Percentiles rank a stretch among this genome's conserved stretches.
phyloP scores from a whole-genome alignment of 2,888 invertebrate genomes.

The Patella caerulea region DNA sequence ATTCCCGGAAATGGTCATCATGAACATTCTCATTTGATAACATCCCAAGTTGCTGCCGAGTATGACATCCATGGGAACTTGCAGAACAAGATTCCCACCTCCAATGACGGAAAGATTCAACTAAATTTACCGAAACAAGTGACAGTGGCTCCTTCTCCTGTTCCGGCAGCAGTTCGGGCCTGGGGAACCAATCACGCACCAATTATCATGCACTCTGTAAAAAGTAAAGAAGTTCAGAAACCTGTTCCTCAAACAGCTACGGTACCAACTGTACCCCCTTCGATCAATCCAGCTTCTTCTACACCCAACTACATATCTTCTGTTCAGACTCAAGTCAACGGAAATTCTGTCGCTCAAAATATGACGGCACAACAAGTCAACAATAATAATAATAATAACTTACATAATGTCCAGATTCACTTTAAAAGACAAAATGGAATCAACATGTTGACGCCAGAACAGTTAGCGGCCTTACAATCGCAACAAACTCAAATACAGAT shows the following conservation, averaged over 20 bases:
- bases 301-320: conserved; percentile 68
- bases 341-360: conserved; percentile 42
- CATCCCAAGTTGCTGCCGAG: background rate
- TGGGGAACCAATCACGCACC: conserved; percentile 89
- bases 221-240: conserved; percentile 93
- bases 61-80: background rate
- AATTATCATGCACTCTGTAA: conserved; percentile 96
- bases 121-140: conserved; percentile 38
- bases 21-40: conserved; percentile 29
- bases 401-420: conserved; percentile 9
- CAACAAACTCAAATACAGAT: conserved; percentile 35
- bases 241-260: conserved; percentile 95
- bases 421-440: conserved; percentile 29
- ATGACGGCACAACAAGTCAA: conserved; percentile 29
- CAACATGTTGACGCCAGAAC: conserved; percentile 72
- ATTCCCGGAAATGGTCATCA: conserved; percentile 32
- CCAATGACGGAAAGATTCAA: conserved; percentile 33
- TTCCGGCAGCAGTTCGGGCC: conserved; percentile 75
- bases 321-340: conserved; percentile 62
- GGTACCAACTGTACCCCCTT: conserved; percentile 79
- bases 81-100: background rate
- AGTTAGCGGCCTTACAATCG: conserved; percentile 65
- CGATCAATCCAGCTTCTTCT: conserved; percentile 37
- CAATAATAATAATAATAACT: conserved; percentile 18
- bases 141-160: conserved; percentile 18